These are phyloP conservation scores for Drosophila pruinosa DNA, from an alignment of 1,140 invertebrate species.

Conservation along the genomic window DNA sequence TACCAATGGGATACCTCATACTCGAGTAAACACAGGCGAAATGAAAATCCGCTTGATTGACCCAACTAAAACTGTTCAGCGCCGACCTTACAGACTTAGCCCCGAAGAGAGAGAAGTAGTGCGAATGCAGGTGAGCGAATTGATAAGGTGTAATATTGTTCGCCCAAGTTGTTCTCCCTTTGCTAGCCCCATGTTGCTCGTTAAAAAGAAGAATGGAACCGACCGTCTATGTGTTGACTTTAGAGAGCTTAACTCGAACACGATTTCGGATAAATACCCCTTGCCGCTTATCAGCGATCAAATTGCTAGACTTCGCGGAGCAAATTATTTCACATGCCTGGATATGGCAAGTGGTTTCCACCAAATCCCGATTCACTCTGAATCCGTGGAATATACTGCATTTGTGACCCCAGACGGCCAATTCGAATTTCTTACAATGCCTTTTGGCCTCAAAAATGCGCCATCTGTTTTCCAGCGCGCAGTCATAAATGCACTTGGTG, in stretches of 20 bases:
- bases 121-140: not conserved
- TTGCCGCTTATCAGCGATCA: not conserved
- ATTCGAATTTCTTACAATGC: not conserved
- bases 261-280: not conserved
- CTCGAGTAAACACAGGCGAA: too few species aligned
- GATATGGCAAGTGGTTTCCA: not conserved
- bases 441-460: conserved; percentile 10
- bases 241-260: too few species aligned
- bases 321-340: too few species aligned
- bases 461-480: not conserved
- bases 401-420: not conserved
- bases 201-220: too few species aligned
- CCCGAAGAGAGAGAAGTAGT: not conserved
- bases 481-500: not conserved
- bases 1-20: not conserved
- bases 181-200: too few species aligned
- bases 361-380: not conserved
- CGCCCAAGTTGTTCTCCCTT: too few species aligned
- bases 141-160: not conserved
- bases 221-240: too few species aligned
- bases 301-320: not conserved
- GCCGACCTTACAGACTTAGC: not conserved
- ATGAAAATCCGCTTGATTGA: too few species aligned
- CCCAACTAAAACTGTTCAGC: not conserved
- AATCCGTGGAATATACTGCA: not conserved